Evolutionary conservation across 2,888 invertebrate species (phyloP).

Genomic region (Balanococcus diminutus): DNA sequence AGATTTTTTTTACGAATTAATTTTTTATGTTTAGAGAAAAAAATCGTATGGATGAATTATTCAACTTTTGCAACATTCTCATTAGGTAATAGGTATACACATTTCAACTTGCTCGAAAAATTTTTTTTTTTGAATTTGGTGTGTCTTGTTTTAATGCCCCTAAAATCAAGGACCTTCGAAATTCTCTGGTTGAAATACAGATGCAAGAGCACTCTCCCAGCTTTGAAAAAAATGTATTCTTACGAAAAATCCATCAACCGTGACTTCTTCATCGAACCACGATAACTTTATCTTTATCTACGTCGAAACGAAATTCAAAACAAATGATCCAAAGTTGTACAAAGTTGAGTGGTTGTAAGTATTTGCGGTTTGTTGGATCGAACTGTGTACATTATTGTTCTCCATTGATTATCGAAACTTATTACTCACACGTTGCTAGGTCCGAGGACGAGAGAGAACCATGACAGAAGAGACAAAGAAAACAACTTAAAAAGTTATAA

Average conservation of each 20-base stretch:
- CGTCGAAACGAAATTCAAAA: not conserved
- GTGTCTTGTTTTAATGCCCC: no score
- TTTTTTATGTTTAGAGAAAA: no score
- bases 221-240: no score
- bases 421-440: not conserved
- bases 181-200: no score
- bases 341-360: not conserved
- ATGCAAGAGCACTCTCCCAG: no score
- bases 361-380: not conserved
- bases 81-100: no score
- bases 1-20: no score
- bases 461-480: not conserved
- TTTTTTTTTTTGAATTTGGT: no score
- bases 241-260: not conserved
- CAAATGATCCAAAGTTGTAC: not conserved
- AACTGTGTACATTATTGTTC: constrained; percentile 1
- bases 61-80: no score
- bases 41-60: no score
- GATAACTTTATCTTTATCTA: not conserved
- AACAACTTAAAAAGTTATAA: constrained; percentile 5
- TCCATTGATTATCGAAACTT: constrained; percentile 16
- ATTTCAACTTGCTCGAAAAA: no score
- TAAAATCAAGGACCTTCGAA: no score
- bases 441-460: not conserved
- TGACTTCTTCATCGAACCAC: not conserved